phyloP scores from a whole-genome alignment of 2,113 vertebrate species.

The Chloebia gouldiae region DNA sequence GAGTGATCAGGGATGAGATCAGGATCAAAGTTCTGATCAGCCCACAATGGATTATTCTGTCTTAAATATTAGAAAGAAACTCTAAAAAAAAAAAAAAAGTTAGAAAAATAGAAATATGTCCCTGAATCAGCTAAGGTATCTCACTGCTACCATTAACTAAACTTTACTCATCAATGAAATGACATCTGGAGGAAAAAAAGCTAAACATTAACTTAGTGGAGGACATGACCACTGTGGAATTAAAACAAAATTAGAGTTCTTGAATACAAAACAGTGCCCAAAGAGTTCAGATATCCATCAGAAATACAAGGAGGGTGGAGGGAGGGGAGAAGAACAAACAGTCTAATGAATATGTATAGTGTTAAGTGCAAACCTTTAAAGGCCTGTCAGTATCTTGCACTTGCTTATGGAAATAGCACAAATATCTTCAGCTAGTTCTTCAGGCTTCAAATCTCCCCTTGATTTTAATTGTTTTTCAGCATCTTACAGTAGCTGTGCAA shows the following conservation, averaged over 20 bases:
- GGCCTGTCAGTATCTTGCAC: neutral
- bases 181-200: slow-evolving; percentile 13
- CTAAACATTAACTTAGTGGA: neutral
- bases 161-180: slow-evolving; percentile 48
- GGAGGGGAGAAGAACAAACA: neutral
- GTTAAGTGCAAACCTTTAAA: neutral
- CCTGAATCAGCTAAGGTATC: slow-evolving; percentile 18
- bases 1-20: slow-evolving; percentile 58
- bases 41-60: neutral
- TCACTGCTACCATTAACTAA: slow-evolving; percentile 30
- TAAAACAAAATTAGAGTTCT: slow-evolving; percentile 59
- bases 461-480: neutral
- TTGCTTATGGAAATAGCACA: neutral
- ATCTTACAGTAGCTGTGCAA: neutral
- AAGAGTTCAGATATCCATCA: neutral
- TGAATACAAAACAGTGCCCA: neutral
- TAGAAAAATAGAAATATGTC: slow-evolving; percentile 5
- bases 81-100: neutral
- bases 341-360: neutral
- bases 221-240: slow-evolving; percentile 34
- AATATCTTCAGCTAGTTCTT: neutral
- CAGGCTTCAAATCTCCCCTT: neutral
- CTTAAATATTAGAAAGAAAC: slow-evolving; percentile 59
- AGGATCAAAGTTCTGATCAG: slow-evolving; percentile 65
- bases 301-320: neutral